phyloP scores from a whole-genome alignment of 2,888 invertebrate genomes.

The Gibbula magus region DNA sequence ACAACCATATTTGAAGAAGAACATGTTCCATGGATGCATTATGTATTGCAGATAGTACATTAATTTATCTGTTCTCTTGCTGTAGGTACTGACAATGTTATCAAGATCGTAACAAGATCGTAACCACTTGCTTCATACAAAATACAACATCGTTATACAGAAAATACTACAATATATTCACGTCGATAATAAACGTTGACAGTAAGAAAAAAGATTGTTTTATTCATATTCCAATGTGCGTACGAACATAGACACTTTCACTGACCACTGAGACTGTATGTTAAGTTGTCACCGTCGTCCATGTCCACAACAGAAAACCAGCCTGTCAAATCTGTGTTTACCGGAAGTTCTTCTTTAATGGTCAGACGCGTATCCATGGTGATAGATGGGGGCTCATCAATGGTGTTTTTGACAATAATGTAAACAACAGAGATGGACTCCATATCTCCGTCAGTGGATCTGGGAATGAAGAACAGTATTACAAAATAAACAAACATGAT shows the following conservation, averaged over 20 bases:
- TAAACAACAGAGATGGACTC: background rate
- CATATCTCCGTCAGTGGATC: background rate
- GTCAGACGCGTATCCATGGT: background rate
- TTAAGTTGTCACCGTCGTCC: background rate
- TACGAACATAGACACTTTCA: too few relatives aligned
- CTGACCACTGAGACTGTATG: background rate
- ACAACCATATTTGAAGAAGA: background rate
- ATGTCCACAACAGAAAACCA: background rate
- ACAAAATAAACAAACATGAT: too few relatives aligned
- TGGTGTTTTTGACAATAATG: background rate
- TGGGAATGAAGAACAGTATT: background rate
- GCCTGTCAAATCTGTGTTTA: background rate
- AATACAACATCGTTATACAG: too few relatives aligned
- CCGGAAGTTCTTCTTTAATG: background rate
- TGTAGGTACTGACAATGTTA: too few relatives aligned
- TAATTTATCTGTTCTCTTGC: too few relatives aligned
- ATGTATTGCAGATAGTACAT: too few relatives aligned
- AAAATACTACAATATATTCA: too few relatives aligned
- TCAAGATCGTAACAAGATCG: too few relatives aligned
- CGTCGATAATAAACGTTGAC: too few relatives aligned
- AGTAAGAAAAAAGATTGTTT: too few relatives aligned
- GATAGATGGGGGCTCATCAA: background rate
- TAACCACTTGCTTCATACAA: too few relatives aligned
- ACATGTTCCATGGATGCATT: background rate
- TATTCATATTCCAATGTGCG: too few relatives aligned